Evolutionary conservation across 2,888 invertebrate species (phyloP).

Genomic region (Synanthedon vespiformis): DNA sequence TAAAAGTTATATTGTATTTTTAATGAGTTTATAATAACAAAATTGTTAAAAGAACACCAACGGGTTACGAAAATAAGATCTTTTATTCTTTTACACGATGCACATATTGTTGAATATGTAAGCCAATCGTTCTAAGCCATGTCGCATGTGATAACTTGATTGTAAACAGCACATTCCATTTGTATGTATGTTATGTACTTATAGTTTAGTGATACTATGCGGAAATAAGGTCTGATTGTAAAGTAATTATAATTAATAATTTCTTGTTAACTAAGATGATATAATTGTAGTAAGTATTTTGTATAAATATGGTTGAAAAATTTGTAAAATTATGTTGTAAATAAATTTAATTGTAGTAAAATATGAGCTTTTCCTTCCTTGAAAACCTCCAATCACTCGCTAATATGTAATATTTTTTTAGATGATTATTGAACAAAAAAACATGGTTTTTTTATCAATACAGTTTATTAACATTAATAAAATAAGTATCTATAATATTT

Average conservation of each 20-base stretch:
- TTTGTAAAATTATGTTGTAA: conserved; percentile 69
- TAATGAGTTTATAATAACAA: conserved; percentile 8
- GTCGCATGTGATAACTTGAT: conserved; percentile 55
- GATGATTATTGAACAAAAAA: too few relatives aligned
- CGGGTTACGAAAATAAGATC: too few relatives aligned
- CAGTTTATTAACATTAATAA: too few relatives aligned
- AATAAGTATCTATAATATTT: too few relatives aligned
- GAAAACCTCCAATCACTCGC: too few relatives aligned
- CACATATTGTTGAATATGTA: conserved; percentile 3
- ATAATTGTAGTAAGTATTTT: conserved; percentile 33
- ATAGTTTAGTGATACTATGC: conserved; percentile 45
- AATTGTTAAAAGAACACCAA: conserved; percentile 6
- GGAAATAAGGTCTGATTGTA: conserved; percentile 63
- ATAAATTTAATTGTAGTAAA: conserved; percentile 40
- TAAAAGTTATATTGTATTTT: conserved; percentile 35
- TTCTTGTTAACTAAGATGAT: conserved; percentile 58
- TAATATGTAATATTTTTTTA: too few relatives aligned
- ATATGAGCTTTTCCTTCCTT: background rate
- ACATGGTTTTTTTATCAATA: too few relatives aligned
- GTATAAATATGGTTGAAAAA: conserved; percentile 65
- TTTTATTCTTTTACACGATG: conserved; percentile 6
- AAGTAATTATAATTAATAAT: conserved; percentile 47
- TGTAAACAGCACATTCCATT: conserved; percentile 42
- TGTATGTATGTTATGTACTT: conserved; percentile 43
- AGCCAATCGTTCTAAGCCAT: conserved; percentile 35